Conservation (phyloP, 1,140 invertebrate genomes). For the Drosophila bocqueti region DNA sequence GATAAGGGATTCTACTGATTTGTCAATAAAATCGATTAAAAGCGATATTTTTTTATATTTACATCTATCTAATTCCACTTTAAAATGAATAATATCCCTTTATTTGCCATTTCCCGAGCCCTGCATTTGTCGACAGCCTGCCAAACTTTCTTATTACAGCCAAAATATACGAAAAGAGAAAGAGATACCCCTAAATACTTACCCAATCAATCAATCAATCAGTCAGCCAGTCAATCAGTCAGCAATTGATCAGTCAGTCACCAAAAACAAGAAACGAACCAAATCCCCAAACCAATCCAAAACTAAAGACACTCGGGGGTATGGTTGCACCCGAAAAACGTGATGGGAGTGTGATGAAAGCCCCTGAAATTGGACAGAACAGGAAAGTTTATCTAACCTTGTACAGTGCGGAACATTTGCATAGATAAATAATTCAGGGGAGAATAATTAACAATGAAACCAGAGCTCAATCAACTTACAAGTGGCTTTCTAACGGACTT, state of each 20-base stretch:
- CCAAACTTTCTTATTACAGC: constrained; percentile 60
- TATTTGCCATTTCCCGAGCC: constrained; percentile 2
- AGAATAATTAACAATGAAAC: constrained; percentile 4
- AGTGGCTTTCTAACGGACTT: not conserved
- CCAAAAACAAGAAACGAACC: constrained; percentile 51
- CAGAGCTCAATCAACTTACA: not conserved
- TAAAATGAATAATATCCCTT: not conserved
- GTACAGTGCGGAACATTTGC: constrained; percentile 2
- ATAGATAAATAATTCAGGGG: not conserved
- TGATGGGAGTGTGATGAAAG: constrained; percentile 27
- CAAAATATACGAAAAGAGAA: constrained; percentile 38
- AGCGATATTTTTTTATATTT: too few relatives aligned
- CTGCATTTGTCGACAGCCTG: constrained; percentile 48
- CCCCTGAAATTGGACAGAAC: constrained; percentile 4
- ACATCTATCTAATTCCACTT: not conserved
- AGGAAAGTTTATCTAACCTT: not conserved
- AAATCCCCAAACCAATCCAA: constrained; percentile 21
- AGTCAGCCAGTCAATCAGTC: constrained; percentile 50
- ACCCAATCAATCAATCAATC: constrained; percentile 39
- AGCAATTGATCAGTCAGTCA: constrained; percentile 66
- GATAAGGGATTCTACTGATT: too few relatives aligned
- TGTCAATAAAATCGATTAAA: too few relatives aligned
- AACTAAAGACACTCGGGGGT: constrained; percentile 24
- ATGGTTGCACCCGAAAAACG: constrained; percentile 16
- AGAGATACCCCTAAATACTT: constrained; percentile 29